phyloP scores from a whole-genome alignment of 2,797 vertebrate genomes.

The Falco naumanni region DNA sequence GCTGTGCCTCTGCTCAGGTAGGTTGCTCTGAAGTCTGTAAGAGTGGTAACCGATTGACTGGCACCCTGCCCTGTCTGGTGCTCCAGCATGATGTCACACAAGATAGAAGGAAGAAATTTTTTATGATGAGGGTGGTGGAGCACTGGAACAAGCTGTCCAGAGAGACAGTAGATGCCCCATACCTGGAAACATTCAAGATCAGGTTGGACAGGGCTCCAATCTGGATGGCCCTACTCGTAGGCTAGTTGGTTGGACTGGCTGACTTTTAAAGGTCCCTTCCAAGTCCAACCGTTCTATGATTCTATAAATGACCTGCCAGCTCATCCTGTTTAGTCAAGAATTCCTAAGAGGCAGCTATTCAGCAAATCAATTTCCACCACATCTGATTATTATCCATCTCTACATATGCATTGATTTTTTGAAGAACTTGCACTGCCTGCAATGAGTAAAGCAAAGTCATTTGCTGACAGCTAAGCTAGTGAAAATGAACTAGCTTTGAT shows the following conservation, averaged over 20 bases:
- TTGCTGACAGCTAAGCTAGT: neutral
- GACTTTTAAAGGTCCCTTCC: too few species aligned
- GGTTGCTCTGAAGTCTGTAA: neutral
- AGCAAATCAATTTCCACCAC: neutral
- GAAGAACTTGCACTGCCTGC: neutral
- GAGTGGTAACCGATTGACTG: neutral
- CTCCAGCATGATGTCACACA: neutral
- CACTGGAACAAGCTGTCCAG: neutral
- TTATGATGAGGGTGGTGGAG: too few species aligned
- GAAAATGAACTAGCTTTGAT: neutral
- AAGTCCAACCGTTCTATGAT: too few species aligned
- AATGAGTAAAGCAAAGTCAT: neutral
- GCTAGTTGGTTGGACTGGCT: too few species aligned
- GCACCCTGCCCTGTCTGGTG: neutral
- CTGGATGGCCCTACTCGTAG: neutral
- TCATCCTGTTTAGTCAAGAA: neutral
- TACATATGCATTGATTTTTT: neutral
- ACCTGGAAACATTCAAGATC: neutral
- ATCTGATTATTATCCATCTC: constrained; percentile 4
- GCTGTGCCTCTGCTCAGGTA: neutral
- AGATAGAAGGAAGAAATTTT: neutral
- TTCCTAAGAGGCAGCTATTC: neutral
- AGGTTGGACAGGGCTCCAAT: neutral
- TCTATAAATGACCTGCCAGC: neutral
- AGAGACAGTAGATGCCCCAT: too few species aligned